Base-by-base conservation (phyloP, 2,888 invertebrate genomes). In the Abrostola tripartita region DNA sequence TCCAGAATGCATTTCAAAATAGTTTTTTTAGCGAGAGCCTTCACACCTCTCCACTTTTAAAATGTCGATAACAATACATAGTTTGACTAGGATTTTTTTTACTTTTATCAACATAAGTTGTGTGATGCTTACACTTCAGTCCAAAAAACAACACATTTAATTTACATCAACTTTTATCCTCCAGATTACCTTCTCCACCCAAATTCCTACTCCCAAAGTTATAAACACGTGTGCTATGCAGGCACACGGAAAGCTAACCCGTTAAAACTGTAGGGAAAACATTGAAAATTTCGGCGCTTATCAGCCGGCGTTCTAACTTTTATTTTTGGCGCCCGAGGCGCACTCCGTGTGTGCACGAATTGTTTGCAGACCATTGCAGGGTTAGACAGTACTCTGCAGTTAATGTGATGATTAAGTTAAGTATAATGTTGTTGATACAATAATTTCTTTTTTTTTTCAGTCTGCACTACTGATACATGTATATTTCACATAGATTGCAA, bases 211-310 rank as follows among this genome's bases (percentile, higher is more conserved):
- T 76, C 73, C 0, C 5, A 37, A 54, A 66, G 68, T 50, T 61
- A 74, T 62, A 79, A 82, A 77, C 85, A 84, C 82, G 86, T 85
- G 75, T 83, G 78, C 79, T 80, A 81, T 82, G 72, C 77, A 81
- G 77, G 68, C 73, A 76, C 81, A 79, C 76, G 77, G 59, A 65
- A 72, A 68, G 74, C 74, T 56, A 74, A 75, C 81, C 70, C 74
- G 71, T 78, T 81, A 80, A 81, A 87, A 88, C 86, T 88, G 88
- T 85, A 87, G 85, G 88, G 90, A 90, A 91, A 92, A 91, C 93
- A 93, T 93, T 93, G 93, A 93, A 93, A 94, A 92, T 94, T 93
- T 92, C 81, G 93, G 89, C 88, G 89, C 92, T 93, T 94, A 94
- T 93, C 93, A 86, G 85, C 65, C 79, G 76, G 76, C 82, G 84